Percentiles rank a stretch among this genome's conserved stretches.
These are phyloP conservation scores for Caenorhabditis angaria DNA, from an alignment of 2,888 invertebrate species.

Conservation along the genomic window DNA sequence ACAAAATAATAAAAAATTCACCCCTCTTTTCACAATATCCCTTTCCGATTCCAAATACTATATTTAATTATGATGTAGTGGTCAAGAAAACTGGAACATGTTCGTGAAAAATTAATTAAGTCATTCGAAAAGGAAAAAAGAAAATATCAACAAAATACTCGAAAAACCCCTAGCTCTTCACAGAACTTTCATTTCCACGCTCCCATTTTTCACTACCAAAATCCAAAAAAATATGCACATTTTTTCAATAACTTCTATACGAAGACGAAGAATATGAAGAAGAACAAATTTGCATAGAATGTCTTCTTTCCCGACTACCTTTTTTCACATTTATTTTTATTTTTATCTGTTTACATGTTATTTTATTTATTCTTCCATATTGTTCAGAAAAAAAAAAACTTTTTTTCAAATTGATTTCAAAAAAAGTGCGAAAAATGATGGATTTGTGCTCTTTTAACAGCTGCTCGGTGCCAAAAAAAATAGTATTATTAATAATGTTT, in stretches of 20 bases:
- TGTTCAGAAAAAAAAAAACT: no score
- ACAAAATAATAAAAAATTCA: conserved; percentile 4
- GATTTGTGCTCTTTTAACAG: no score
- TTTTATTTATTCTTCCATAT: neutral
- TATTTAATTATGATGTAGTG: conserved; percentile 4
- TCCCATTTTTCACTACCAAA: no score
- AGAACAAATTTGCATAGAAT: conserved; percentile 4
- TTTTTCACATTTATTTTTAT: neutral
- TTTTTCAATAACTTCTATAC: conserved; percentile 4
- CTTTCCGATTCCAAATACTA: neutral
- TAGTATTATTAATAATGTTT: no score
- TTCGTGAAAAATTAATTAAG: no score
- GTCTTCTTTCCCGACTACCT: neutral
- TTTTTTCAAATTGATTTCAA: no score
- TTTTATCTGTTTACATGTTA: conserved; percentile 1
- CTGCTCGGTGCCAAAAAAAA: no score
- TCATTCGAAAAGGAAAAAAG: no score
- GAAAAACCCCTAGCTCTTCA: neutral
- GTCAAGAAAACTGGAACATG: neutral
- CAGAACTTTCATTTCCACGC: neutral
- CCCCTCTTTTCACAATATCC: neutral
- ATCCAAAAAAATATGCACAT: neutral
- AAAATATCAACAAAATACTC: neutral
- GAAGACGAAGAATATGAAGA: no score
- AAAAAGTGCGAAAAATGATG: no score